A percentile compares a stretch with the other conserved stretches of the same genome.
These are phyloP conservation scores for Callyntrura sp. DNA, from an alignment of 2,888 invertebrate genomes.

Conservation along the genomic window DNA sequence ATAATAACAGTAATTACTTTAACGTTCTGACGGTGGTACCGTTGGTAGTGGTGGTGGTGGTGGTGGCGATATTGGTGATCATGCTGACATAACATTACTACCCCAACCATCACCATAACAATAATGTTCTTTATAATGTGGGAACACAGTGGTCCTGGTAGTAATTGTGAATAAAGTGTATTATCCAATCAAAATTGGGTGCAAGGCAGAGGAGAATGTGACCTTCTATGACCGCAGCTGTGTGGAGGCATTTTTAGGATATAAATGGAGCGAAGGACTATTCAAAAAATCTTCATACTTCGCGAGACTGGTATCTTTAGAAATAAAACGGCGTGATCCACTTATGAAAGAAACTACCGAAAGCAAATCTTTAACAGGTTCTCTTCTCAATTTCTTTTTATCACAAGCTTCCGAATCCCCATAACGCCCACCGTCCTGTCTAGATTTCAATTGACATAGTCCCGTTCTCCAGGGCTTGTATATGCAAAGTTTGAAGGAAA, in stretches of 20 bases:
- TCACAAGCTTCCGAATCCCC: too few species aligned
- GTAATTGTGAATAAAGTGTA: constrained; percentile 26
- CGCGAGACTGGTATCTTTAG: background rate
- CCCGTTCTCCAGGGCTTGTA: too few species aligned
- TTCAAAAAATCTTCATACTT: background rate
- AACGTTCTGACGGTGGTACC: background rate
- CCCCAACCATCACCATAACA: background rate
- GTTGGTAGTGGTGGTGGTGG: background rate
- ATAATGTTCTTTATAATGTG: background rate
- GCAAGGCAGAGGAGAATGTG: background rate
- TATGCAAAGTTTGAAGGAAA: too few species aligned
- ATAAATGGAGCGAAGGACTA: background rate
- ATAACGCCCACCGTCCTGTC: too few species aligned
- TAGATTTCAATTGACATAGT: too few species aligned
- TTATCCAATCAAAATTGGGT: constrained; percentile 61
- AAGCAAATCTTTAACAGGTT: too few species aligned
- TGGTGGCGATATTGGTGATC: constrained; percentile 59
- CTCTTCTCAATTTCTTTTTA: too few species aligned
- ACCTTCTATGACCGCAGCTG: background rate
- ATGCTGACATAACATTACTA: constrained; percentile 51
- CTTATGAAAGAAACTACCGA: too few species aligned
- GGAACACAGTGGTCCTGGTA: background rate
- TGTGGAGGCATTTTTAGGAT: background rate
- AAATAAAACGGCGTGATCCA: background rate
- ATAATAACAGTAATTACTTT: constrained; percentile 25